These are phyloP conservation scores for Anser cygnoides DNA, from an alignment of 2,113 vertebrate genomes.

Conservation along the genomic window DNA sequence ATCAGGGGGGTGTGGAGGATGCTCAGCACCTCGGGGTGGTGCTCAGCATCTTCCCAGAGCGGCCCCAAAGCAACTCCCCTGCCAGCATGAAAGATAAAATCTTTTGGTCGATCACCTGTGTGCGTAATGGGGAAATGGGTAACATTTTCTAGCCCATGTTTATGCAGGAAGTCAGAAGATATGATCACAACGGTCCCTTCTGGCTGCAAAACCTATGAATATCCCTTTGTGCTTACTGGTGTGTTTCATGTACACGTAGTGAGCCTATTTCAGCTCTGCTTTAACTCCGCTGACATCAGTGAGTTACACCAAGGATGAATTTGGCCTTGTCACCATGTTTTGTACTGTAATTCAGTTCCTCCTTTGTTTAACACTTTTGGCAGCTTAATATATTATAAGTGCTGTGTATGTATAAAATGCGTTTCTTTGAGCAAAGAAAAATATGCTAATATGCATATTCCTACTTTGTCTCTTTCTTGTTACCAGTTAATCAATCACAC, in stretches of 20 bases:
- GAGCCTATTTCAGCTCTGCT: constrained; percentile 24
- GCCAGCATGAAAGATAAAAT: fast-evolving
- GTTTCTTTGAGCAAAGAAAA: constrained; percentile 53
- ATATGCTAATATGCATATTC: constrained; percentile 55
- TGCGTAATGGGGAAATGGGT: not conserved
- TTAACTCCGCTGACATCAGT: constrained; percentile 21
- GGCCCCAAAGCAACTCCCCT: not conserved
- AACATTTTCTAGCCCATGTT: not conserved
- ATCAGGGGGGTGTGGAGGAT: fast-evolving
- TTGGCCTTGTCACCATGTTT: constrained; percentile 36
- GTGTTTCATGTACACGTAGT: not conserved
- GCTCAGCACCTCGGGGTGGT: not conserved
- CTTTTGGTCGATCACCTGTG: not conserved
- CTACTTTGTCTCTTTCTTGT: constrained; percentile 67
- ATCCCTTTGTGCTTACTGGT: constrained; percentile 7
- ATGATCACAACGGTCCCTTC: not conserved
- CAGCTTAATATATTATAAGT: constrained; percentile 48
- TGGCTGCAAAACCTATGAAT: not conserved
- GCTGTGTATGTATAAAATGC: not conserved
- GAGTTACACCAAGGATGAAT: constrained; percentile 40
- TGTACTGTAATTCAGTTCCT: constrained; percentile 27
- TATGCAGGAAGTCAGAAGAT: not conserved
- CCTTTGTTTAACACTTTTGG: constrained; percentile 64
- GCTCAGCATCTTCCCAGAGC: not conserved
- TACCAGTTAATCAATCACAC: constrained; percentile 69